Percentiles rank a stretch among this genome's conserved stretches.
phyloP scores from a whole-genome alignment of 2,888 invertebrate species.

The Dicyrtomina minuta region DNA sequence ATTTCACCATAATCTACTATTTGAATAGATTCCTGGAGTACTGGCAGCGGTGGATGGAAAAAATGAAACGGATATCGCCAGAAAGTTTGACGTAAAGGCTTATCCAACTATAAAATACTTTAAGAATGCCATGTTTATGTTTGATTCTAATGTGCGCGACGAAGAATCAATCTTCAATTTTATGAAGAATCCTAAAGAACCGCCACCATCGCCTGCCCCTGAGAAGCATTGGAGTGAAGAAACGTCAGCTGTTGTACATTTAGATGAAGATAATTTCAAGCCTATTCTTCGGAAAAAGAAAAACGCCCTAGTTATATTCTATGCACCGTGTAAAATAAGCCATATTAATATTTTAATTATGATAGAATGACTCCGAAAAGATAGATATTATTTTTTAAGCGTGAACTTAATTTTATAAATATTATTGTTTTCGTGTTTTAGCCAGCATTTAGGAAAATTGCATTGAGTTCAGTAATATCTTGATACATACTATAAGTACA shows the following conservation, averaged over 20 bases:
- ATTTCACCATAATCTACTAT: too few species aligned
- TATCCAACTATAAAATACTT: constrained; percentile 81
- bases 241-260: constrained; percentile 73
- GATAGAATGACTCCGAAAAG: background rate
- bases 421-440: too few species aligned
- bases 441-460: too few species aligned
- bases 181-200: constrained; percentile 81
- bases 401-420: too few species aligned
- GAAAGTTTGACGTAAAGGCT: constrained; percentile 71
- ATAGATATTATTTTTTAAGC: too few species aligned
- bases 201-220: constrained; percentile 78
- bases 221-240: constrained; percentile 79
- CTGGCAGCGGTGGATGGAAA: constrained; percentile 85
- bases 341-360: constrained; percentile 5
- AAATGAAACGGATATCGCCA: constrained; percentile 68
- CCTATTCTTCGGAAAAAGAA: constrained; percentile 77
- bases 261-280: constrained; percentile 72
- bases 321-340: constrained; percentile 77
- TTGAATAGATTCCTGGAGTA: constrained; percentile 67
- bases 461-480: too few species aligned
- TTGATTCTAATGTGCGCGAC: constrained; percentile 72
- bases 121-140: constrained; percentile 72
- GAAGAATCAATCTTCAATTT: constrained; percentile 76
- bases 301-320: constrained; percentile 85
- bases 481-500: too few species aligned